Evolutionary conservation across 2,113 vertebrate species (phyloP).

Genomic region (Oplegnathus fasciatus): DNA sequence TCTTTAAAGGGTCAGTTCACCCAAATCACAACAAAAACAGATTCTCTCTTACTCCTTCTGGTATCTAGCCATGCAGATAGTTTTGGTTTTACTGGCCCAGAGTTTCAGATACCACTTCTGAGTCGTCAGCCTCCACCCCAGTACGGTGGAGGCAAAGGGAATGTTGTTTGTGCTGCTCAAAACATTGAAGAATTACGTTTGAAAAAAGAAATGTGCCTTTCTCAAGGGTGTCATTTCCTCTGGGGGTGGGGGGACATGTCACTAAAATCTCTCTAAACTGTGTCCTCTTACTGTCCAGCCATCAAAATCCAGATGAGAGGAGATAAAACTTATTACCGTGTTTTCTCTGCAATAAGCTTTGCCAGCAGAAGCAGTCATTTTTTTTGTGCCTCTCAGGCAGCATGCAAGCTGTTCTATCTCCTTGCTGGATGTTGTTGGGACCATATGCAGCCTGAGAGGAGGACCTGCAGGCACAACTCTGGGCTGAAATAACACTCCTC

Average conservation of each 20-base stretch:
- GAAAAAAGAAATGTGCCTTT: background rate
- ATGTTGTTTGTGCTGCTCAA: slow-evolving; percentile 2
- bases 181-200: slow-evolving; percentile 1
- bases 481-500: background rate
- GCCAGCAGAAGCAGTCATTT: background rate
- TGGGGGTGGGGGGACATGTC: background rate
- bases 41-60: background rate
- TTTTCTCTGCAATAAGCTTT: background rate
- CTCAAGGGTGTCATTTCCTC: slow-evolving; percentile 5
- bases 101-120: slow-evolving; percentile 8
- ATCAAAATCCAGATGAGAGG: slow-evolving; percentile 1
- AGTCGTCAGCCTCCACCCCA: background rate
- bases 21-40: slow-evolving; percentile 7
- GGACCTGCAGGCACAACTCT: background rate
- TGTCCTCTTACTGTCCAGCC: slow-evolving; percentile 3
- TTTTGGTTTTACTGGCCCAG: slow-evolving; percentile 5
- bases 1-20: slow-evolving; percentile 3
- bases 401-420: background rate
- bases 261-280: background rate
- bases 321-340: background rate
- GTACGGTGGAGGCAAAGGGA: background rate
- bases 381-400: background rate
- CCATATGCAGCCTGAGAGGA: background rate
- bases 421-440: background rate
- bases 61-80: background rate